phyloP scores from a whole-genome alignment of 2,888 invertebrate genomes.

The Trichogramma dendrolimi region DNA sequence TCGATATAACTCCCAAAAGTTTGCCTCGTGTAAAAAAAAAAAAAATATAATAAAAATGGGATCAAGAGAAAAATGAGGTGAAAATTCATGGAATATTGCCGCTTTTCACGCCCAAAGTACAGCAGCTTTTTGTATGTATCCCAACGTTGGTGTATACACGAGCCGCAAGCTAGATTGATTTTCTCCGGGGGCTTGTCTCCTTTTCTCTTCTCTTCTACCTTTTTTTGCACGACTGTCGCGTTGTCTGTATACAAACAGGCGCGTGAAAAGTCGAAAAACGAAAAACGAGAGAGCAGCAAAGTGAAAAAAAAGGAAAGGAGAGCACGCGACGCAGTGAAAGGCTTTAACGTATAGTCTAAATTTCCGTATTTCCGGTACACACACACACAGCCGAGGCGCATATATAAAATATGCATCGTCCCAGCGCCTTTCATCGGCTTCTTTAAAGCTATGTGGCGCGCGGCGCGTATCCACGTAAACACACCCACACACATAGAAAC shows the following conservation, averaged over 20 bases:
- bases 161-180: slow-evolving; percentile 19
- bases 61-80: too few relatives aligned
- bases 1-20: too few relatives aligned
- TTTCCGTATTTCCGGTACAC: slow-evolving; percentile 23
- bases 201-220: too few relatives aligned
- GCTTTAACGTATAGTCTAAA: slow-evolving; percentile 13
- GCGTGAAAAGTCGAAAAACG: neutral
- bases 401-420: slow-evolving; percentile 25
- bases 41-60: too few relatives aligned
- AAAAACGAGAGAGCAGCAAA: neutral
- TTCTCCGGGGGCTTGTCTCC: slow-evolving; percentile 16
- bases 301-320: slow-evolving; percentile 3
- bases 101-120: too few relatives aligned
- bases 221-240: neutral
- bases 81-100: too few relatives aligned
- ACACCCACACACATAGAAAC: too few relatives aligned
- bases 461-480: neutral
- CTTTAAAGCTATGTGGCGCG: neutral
- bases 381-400: too few relatives aligned
- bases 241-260: neutral
- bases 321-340: neutral
- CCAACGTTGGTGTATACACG: too few relatives aligned
- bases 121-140: too few relatives aligned
- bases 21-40: too few relatives aligned
- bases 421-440: slow-evolving; percentile 24